phyloP scores from a whole-genome alignment of 2,888 invertebrate genomes.

The Electrophaes corylata region DNA sequence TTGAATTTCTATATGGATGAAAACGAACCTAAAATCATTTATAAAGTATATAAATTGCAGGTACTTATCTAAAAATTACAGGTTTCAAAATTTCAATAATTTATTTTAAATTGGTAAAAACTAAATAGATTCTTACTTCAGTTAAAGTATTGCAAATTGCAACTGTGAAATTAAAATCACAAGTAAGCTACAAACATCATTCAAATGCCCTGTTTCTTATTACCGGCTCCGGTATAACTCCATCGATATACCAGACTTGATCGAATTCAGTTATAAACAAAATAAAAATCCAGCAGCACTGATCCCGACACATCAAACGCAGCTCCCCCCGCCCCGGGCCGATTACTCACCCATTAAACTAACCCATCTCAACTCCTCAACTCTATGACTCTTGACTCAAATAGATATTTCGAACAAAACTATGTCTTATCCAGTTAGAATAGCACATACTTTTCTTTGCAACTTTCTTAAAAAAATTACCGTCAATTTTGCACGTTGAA shows the following conservation, averaged over 20 bases:
- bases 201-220: too few species aligned
- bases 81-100: too few species aligned
- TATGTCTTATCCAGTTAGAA: constrained; percentile 32
- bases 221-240: too few species aligned
- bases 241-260: not conserved
- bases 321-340: constrained; percentile 45
- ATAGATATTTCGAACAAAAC: constrained; percentile 38
- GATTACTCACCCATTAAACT: constrained; percentile 77
- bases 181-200: too few species aligned
- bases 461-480: constrained; percentile 2
- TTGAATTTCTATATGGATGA: too few species aligned
- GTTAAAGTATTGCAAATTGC: too few species aligned
- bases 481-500: not conserved
- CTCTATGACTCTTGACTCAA: constrained; percentile 49
- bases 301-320: constrained; percentile 68
- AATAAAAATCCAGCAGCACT: constrained; percentile 36
- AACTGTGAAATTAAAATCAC: too few species aligned
- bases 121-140: too few species aligned
- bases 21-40: too few species aligned
- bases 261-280: not conserved
- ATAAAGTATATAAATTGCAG: too few species aligned
- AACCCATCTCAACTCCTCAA: constrained; percentile 43
- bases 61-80: too few species aligned
- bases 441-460: constrained; percentile 12
- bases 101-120: too few species aligned